Evolutionary conservation across 1,140 invertebrate species (phyloP), one percentile per base, ranked within the genome.

Genomic region (Cotesia vestalis): DNA sequence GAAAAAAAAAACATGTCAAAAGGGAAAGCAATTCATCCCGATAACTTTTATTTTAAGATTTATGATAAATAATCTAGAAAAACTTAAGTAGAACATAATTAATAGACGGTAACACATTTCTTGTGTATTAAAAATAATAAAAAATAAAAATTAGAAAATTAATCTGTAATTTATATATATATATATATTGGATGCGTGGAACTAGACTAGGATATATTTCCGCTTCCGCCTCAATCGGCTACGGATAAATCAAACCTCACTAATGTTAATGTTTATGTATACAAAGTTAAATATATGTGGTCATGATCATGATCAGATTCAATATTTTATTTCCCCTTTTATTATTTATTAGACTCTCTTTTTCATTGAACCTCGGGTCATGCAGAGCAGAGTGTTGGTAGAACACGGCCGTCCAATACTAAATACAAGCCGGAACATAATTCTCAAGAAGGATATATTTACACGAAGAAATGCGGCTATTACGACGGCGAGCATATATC

Each of bases 321-420:
- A 62, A 2, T 36, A 12, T 12, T 36, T 51, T 67, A 12, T 67
- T 55, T 34, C 51, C 35, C 51, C 52, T 51, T 27, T 27, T 27
- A 27, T 27, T 27, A 27, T 27, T 27, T 27, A 27, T 27, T 67
- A 35, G 35, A 35, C 59, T 71, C 63, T 59, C 70, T 72, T 66
- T 72, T 72, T 72, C 70, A 66, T 72, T 72, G 69, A 55, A 71
- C 53, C 27, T 14, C 55, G 55, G 36, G 68, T 40, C 14, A 27
- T 27, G 27, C 27, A 27, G 27, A 12, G 12, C 14, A 17, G 8
- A 51, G 38, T 9, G 8, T 9, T 4, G 12, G 17, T 17, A 52
- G 36, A 20, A 46, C 17, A 12, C 35, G 36, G 59, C 14, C n/a
- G 38, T 17, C 36, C n/a, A 17, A 8, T 9, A 60, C 11, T 17